A percentile compares a stretch with the other conserved stretches of the same genome.
These are phyloP conservation scores for Plecturocebus donacophilus DNA, from an alignment of 2,113 vertebrate genomes.

Conservation along the genomic window DNA sequence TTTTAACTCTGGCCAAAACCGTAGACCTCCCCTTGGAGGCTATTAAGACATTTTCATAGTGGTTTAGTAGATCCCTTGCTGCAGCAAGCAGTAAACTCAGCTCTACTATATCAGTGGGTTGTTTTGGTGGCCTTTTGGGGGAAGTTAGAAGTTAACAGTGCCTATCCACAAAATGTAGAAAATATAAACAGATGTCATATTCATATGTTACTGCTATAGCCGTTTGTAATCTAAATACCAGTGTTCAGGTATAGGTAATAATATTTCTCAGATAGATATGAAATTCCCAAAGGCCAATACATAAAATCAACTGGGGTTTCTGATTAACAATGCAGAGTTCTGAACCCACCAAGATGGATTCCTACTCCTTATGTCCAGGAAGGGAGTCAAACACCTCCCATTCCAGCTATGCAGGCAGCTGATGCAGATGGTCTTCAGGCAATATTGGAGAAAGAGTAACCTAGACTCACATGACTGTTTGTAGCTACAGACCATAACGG, in stretches of 20 bases:
- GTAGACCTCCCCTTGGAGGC: too few species aligned
- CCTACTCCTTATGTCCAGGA: neutral
- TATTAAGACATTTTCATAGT: neutral
- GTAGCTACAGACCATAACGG: neutral
- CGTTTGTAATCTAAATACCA: neutral
- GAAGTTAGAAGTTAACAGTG: neutral
- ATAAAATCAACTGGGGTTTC: neutral
- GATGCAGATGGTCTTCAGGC: neutral
- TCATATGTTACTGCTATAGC: neutral
- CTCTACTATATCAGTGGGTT: neutral
- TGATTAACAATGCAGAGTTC: neutral
- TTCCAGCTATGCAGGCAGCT: neutral
- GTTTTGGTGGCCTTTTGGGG: neutral
- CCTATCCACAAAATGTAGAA: neutral
- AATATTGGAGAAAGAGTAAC: conserved; percentile 34
- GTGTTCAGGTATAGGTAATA: neutral
- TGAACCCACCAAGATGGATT: neutral
- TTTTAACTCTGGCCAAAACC: neutral
- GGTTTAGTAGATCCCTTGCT: rapidly evolving
- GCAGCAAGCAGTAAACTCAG: neutral
- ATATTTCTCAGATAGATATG: neutral
- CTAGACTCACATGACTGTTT: conserved; percentile 41
- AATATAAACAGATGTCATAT: neutral
- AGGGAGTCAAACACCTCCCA: conserved; percentile 11
- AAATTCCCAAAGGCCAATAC: neutral